Conservation (phyloP, 2,113 vertebrate species). For the Cacatua alba region DNA sequence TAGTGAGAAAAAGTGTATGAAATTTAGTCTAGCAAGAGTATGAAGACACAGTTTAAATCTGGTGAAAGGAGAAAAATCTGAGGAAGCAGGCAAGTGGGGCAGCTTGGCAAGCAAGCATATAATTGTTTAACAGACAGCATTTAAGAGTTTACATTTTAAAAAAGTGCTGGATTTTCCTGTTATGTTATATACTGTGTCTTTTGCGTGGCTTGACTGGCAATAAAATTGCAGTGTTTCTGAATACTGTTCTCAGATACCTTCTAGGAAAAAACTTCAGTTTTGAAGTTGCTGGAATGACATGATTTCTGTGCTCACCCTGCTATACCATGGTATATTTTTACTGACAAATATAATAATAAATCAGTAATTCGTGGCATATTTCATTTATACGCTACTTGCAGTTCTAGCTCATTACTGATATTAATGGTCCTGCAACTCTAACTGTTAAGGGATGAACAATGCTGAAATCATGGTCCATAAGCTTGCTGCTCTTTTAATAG, state of each 20-base stretch:
- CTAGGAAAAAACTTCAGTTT: not conserved
- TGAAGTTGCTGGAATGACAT: not conserved
- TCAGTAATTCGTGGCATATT: slow-evolving; percentile 50
- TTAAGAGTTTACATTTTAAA: not conserved
- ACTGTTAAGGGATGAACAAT: slow-evolving; percentile 69
- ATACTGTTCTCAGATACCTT: not conserved
- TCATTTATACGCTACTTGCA: slow-evolving; percentile 63
- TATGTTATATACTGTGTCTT: not conserved
- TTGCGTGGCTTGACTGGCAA: not conserved
- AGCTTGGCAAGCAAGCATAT: not conserved
- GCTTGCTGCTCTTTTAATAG: slow-evolving; percentile 53
- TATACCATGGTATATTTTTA: slow-evolving; percentile 3
- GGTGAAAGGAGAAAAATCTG: not conserved
- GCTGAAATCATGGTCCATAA: slow-evolving; percentile 58
- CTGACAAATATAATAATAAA: slow-evolving; percentile 52
- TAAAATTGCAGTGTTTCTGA: not conserved
- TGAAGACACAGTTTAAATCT: not conserved
- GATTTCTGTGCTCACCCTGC: not conserved
- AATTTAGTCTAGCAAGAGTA: not conserved
- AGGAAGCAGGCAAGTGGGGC: not conserved
- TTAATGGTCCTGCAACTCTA: slow-evolving; percentile 71
- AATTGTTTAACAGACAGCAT: not conserved
- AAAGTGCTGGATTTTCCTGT: not conserved
- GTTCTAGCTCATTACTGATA: slow-evolving; percentile 74
- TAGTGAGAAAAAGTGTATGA: not conserved